Percentiles rank a stretch among this genome's conserved stretches.
These are phyloP conservation scores for Cinclus mexicanus DNA, from an alignment of 2,113 vertebrate species.

Conservation along the genomic window DNA sequence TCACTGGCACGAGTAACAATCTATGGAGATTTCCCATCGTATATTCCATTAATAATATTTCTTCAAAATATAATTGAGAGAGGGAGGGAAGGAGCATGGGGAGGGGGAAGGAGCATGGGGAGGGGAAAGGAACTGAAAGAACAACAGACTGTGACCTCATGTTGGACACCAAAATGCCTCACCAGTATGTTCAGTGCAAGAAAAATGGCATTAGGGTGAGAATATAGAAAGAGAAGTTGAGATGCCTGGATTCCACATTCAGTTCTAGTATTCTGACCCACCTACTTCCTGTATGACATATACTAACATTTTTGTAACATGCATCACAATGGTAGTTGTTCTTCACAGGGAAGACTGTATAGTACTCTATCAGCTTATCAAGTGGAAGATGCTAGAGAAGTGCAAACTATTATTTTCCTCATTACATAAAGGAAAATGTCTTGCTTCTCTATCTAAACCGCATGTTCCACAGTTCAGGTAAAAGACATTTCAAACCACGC, in stretches of 20 bases:
- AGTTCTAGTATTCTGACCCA: background rate
- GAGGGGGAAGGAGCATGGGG: background rate
- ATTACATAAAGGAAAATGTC: background rate
- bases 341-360: background rate
- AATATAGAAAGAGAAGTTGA: background rate
- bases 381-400: background rate
- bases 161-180: background rate
- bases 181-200: background rate
- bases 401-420: background rate
- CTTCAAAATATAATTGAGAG: background rate
- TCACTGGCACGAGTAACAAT: background rate
- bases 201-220: background rate
- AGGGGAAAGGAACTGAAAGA: background rate
- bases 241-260: background rate
- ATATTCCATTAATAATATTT: background rate
- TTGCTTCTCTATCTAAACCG: background rate
- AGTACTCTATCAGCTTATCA: background rate
- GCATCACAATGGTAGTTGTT: background rate
- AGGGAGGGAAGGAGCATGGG: background rate
- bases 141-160: background rate
- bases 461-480: background rate
- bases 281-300: background rate
- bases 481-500: background rate
- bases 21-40: background rate
- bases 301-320: background rate